phyloP scores from a whole-genome alignment of 1,140 invertebrate genomes.

The Chironomus striatipennis region DNA sequence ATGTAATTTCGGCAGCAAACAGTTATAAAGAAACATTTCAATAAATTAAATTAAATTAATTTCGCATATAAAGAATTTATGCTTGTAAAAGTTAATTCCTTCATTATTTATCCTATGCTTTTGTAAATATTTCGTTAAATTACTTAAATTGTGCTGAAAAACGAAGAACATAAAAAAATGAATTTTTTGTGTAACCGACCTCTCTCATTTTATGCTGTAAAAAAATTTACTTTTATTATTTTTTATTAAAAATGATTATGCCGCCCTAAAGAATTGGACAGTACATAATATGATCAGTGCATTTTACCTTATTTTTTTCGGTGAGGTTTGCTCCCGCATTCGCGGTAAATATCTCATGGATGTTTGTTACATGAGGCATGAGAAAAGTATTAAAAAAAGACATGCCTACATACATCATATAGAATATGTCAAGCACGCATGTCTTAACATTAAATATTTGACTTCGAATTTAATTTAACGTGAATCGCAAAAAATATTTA shows the following conservation, averaged over 20 bases:
- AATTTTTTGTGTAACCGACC: neutral
- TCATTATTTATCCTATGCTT: constrained; percentile 11
- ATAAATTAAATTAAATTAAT: constrained; percentile 20
- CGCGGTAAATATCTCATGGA: neutral
- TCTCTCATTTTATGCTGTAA: neutral
- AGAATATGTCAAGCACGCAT: constrained; percentile 9
- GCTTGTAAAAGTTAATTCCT: constrained; percentile 19
- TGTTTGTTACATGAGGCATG: too few relatives aligned
- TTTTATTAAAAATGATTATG: constrained; percentile 9
- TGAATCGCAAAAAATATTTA: neutral
- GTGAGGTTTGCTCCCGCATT: neutral
- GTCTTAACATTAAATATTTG: constrained; percentile 6
- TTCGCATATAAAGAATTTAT: constrained; percentile 16
- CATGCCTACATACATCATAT: neutral
- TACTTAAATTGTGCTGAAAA: neutral
- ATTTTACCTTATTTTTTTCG: too few relatives aligned
- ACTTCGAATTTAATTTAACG: constrained; percentile 16
- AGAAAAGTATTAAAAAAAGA: too few relatives aligned
- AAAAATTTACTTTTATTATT: neutral
- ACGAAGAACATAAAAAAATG: neutral
- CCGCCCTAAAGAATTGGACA: neutral
- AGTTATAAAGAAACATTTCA: constrained; percentile 11
- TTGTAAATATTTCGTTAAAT: constrained; percentile 9
- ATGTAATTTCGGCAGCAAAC: constrained; percentile 16
- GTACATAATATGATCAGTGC: too few relatives aligned